A percentile compares a stretch with the other conserved stretches of the same genome.
phyloP scores from a whole-genome alignment of 2,797 vertebrate genomes.

The Pseudochirops corinnae region DNA sequence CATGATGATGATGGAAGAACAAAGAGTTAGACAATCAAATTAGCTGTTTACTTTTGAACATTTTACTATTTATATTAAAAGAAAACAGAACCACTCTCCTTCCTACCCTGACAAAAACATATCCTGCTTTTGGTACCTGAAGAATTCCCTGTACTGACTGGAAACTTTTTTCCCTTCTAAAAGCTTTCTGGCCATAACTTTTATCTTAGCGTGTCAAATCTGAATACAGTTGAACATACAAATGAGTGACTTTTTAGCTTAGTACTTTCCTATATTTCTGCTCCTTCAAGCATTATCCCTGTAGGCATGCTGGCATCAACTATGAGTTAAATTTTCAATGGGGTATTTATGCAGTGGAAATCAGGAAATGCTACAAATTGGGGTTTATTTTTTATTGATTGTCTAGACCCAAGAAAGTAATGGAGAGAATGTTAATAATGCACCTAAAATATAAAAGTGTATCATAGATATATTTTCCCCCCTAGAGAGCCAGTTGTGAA shows the following conservation, averaged over 20 bases:
- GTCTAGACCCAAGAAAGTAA: not conserved
- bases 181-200: not conserved
- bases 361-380: not conserved
- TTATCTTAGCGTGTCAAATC: not conserved
- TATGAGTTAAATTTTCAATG: not conserved
- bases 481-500: not conserved
- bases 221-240: not conserved
- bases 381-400: not conserved
- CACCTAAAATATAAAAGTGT: not conserved
- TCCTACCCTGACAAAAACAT: not conserved
- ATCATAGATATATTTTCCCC: not conserved
- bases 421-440: not conserved
- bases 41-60: not conserved
- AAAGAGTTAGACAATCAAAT: conserved; percentile 28
- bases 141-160: not conserved
- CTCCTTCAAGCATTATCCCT: not conserved
- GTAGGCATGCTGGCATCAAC: not conserved
- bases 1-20: not conserved
- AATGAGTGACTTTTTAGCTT: not conserved
- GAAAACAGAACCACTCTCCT: not conserved
- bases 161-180: not conserved
- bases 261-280: not conserved
- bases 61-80: conserved; percentile 36
- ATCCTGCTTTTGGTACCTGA: not conserved
- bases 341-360: not conserved